phyloP scores from a whole-genome alignment of 2,888 invertebrate genomes.

The Tachina grossa region DNA sequence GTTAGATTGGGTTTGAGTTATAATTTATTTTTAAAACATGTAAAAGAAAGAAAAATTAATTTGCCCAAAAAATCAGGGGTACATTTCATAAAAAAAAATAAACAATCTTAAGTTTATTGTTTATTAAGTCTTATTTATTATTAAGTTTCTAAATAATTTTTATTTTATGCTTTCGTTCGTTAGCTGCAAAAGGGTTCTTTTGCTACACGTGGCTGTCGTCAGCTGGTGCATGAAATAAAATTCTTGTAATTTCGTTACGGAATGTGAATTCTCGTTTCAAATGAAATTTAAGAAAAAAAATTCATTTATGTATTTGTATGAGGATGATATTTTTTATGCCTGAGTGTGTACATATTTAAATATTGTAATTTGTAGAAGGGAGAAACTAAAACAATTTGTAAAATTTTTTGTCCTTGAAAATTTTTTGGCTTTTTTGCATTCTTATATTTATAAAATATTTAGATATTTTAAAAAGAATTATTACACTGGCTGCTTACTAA shows the following conservation, averaged over 20 bases:
- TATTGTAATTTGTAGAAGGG: not conserved
- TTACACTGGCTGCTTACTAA: no score
- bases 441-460: not conserved
- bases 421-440: not conserved
- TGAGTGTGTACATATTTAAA: not conserved
- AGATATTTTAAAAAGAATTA: not conserved
- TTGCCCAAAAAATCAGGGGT: constrained; percentile 1
- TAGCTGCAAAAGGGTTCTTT: constrained; percentile 11
- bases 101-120: constrained; percentile 48
- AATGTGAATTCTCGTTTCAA: constrained; percentile 13
- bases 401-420: not conserved
- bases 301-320: not conserved
- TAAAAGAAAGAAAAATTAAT: not conserved
- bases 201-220: constrained; percentile 5
- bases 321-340: not conserved
- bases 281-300: not conserved
- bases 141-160: constrained; percentile 13
- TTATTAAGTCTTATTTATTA: constrained; percentile 51
- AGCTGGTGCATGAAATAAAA: constrained; percentile 36
- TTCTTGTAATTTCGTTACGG: constrained; percentile 25
- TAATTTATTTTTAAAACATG: not conserved
- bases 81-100: not conserved
- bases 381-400: not conserved
- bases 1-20: not conserved
- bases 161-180: not conserved